phyloP scores from a whole-genome alignment of 1,140 invertebrate species.

The Drosophila truncata region DNA sequence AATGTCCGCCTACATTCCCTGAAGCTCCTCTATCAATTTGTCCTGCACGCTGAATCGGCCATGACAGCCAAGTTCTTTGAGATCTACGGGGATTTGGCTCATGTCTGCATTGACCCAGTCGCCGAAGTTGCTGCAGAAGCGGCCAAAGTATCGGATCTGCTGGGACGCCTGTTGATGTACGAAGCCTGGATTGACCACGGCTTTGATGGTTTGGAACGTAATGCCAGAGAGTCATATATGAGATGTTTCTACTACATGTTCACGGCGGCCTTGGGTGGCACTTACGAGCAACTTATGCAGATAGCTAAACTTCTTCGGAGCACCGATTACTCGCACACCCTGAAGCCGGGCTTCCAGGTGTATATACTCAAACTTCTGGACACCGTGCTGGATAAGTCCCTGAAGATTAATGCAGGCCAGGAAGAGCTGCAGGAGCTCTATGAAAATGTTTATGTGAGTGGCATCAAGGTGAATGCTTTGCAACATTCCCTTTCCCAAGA shows the following conservation, averaged over 20 bases:
- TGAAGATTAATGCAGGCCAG: slow-evolving; percentile 28
- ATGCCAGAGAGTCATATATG: slow-evolving; percentile 71
- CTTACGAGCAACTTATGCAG: slow-evolving; percentile 83
- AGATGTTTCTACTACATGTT: slow-evolving; percentile 87
- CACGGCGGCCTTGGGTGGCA: slow-evolving; percentile 87
- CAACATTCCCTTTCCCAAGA: slow-evolving; percentile 37
- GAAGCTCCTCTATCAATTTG: slow-evolving; percentile 89
- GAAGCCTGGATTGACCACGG: slow-evolving; percentile 76
- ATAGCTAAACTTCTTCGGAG: slow-evolving; percentile 76
- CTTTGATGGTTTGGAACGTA: slow-evolving; percentile 68
- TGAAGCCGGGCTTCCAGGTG: slow-evolving; percentile 59
- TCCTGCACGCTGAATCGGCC: slow-evolving; percentile 89
- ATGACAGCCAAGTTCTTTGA: slow-evolving; percentile 88
- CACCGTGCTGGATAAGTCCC: slow-evolving; percentile 60
- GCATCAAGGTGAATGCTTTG: slow-evolving; percentile 67
- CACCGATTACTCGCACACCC: slow-evolving; percentile 84
- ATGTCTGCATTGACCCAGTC: slow-evolving; percentile 84
- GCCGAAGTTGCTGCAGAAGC: slow-evolving; percentile 58
- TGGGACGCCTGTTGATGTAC: slow-evolving; percentile 73
- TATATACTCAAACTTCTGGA: slow-evolving; percentile 65
- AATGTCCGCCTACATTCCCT: slow-evolving; percentile 90
- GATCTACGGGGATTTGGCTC: slow-evolving; percentile 85
- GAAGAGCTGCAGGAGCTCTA: slow-evolving; percentile 52
- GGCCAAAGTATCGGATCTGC: slow-evolving; percentile 70
- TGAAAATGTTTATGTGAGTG: slow-evolving; percentile 53